Conservation (phyloP, 2,797 vertebrate genomes). For the Tangara arthus region DNA sequence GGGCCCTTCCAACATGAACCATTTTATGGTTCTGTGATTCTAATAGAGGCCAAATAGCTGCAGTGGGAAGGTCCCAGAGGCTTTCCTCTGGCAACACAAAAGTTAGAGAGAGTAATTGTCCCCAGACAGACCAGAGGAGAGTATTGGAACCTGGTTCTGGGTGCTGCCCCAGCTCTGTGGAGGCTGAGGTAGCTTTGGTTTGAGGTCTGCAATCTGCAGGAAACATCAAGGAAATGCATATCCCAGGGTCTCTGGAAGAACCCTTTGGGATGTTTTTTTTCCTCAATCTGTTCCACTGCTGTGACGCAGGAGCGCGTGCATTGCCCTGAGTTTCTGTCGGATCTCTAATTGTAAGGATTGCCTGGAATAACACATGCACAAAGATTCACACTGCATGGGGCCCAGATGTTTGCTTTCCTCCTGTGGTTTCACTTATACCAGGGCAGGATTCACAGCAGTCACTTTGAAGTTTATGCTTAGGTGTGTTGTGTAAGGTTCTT, state of each 20-base stretch:
- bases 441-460: neutral
- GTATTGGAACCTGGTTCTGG: neutral
- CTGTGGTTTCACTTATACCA: neutral
- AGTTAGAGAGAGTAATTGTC: neutral
- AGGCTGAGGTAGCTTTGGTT: neutral
- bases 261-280: neutral
- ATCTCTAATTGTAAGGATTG: neutral
- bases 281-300: fast-evolving
- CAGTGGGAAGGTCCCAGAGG: fast-evolving
- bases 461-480: neutral
- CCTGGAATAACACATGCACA: fast-evolving
- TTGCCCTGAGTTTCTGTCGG: neutral
- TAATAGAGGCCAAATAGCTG: neutral
- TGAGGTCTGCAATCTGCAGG: neutral
- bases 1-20: neutral
- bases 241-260: neutral
- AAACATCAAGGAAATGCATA: neutral
- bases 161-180: neutral
- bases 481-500: neutral
- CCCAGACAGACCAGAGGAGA: neutral
- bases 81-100: neutral
- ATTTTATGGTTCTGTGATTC: neutral
- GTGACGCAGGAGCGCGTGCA: fast-evolving
- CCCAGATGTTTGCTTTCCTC: neutral
- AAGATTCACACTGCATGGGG: neutral